Conservation (phyloP, 2,113 vertebrate genomes). For the Myiagra hebetior region DNA sequence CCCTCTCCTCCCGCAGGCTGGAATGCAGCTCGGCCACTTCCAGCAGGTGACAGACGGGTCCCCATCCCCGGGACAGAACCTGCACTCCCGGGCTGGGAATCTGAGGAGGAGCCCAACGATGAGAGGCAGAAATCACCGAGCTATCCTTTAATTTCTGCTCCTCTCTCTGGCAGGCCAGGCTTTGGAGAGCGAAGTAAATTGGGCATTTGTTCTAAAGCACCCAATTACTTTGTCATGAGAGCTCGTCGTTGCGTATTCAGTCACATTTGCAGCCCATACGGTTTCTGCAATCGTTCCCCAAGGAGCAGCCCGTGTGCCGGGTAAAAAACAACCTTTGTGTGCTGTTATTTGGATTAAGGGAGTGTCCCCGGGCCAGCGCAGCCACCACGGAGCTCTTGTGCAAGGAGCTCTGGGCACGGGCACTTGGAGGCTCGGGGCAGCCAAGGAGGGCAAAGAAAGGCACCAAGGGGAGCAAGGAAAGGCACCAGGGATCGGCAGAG, state of each 20-base stretch:
- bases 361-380: background rate
- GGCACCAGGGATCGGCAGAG: fast-evolving
- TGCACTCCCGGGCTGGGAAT: background rate
- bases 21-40: background rate
- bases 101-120: fast-evolving
- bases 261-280: background rate
- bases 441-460: background rate
- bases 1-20: background rate
- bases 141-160: fast-evolving
- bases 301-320: background rate
- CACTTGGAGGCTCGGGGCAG: background rate
- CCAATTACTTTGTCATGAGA: background rate
- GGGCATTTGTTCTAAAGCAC: background rate
- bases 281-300: background rate
- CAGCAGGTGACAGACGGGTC: background rate
- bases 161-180: background rate
- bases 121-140: background rate
- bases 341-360: background rate
- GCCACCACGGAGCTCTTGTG: background rate
- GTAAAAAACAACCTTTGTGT: background rate
- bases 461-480: background rate
- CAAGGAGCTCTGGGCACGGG: background rate
- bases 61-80: background rate
- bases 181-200: background rate
- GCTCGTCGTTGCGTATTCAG: background rate